Evolutionary conservation across 2,888 invertebrate species (phyloP), one percentile per base, ranked within the genome.

Genomic region (Melinaea marsaeus): DNA sequence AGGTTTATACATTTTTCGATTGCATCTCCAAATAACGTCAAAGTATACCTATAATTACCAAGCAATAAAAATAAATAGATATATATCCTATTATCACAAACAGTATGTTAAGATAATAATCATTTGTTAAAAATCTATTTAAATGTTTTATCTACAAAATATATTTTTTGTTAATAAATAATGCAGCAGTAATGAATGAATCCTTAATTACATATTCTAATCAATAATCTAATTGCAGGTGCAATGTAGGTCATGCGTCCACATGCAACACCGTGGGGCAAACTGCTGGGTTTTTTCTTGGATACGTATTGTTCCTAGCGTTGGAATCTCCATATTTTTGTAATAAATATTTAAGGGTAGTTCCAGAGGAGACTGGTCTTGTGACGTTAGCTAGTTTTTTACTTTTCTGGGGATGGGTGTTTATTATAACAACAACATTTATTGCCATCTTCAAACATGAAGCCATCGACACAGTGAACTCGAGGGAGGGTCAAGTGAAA

Each of bases 181-280:
- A 22, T 22, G 22, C 22, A 22, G 22, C 22, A 22, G 22, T 22
- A 22, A 22, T 13, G 48, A n/a, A 48, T 48, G 0, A n/a, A 48
- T 6, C n/a, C 7, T 7, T 13, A 7, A 22, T n/a, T 48, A 22
- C 11, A 51, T 32, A 11, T 51, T 7, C 3, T 3, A 51, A 32
- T 48, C 7, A 3, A 48, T 7, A n/a, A 4, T 13, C n/a, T 48
- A 5, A 5, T 91, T 92, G 56, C 81, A 96, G 96, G 73, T 92
- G 95, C 74, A 99, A 99, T 89, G 98, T 99, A 4, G 98, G 97
- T 2, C 98, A 99, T 90, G 99, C 99, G 0, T 99, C 99, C 2
- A 99, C 99, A 0, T 99, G 99, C 80, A 99, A 99, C 80, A 97
- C 97, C 74, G 98, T 99, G 0, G 99, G 99, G 3, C 99, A 99